Conservation (phyloP, 2,888 invertebrate genomes). For the Phyto melanocephala region DNA sequence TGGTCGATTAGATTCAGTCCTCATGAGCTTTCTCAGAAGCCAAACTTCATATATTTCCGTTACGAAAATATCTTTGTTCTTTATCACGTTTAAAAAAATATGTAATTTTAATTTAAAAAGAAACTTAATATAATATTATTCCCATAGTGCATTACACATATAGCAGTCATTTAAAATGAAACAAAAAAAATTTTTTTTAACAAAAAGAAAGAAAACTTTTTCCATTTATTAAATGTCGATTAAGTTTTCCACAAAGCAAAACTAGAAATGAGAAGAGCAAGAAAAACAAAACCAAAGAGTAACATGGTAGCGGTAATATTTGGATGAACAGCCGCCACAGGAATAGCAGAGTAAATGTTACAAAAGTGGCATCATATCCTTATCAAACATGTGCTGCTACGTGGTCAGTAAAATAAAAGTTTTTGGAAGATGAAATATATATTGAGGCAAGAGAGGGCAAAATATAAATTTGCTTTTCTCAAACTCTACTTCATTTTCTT, state of each 20-base stretch:
- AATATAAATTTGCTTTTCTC: constrained; percentile 1
- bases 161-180: background rate
- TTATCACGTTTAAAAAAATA: too few relatives aligned
- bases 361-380: constrained; percentile 47
- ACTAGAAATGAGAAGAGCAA: background rate
- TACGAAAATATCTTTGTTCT: too few relatives aligned
- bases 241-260: constrained; percentile 9
- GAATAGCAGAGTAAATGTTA: background rate
- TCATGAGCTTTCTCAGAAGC: too few relatives aligned
- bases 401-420: constrained; percentile 62
- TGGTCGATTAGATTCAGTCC: too few relatives aligned
- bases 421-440: background rate
- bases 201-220: constrained; percentile 33
- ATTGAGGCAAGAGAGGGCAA: background rate
- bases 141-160: background rate
- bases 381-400: constrained; percentile 64
- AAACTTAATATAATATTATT: too few relatives aligned
- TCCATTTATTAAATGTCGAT: constrained; percentile 52
- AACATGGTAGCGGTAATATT: too few relatives aligned
- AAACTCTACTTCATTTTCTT: background rate
- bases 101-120: too few relatives aligned
- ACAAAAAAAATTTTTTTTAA: too few relatives aligned
- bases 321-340: too few relatives aligned
- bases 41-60: too few relatives aligned
- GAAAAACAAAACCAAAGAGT: background rate